These are phyloP conservation scores for Hydropsyche tenuis DNA, from an alignment of 1,140 invertebrate genomes.

Conservation along the genomic window DNA sequence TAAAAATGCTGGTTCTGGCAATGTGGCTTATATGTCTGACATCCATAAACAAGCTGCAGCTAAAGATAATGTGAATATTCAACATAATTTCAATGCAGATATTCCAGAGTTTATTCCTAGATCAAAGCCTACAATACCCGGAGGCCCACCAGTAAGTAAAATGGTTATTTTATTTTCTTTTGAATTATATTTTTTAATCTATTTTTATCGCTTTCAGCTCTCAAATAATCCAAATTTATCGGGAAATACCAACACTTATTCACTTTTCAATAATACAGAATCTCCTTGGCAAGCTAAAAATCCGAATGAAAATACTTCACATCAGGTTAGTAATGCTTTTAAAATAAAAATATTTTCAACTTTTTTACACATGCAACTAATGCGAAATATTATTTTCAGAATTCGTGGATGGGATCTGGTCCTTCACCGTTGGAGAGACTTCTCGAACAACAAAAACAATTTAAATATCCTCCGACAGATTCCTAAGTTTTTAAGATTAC, in stretches of 20 bases:
- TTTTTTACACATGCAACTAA: not conserved
- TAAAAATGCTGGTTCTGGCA: not conserved
- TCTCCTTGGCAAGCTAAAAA: conserved; percentile 29
- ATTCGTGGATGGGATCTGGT: conserved; percentile 78
- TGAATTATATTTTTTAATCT: not conserved
- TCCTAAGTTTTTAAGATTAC: conserved; percentile 22
- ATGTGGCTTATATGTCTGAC: not conserved
- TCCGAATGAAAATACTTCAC: not conserved
- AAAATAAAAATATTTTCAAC: not conserved
- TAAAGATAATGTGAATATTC: not conserved
- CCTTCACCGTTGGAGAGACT: conserved; percentile 80
- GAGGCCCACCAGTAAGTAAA: no score
- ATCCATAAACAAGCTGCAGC: not conserved
- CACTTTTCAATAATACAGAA: conserved; percentile 20
- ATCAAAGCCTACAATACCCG: not conserved
- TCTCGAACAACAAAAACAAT: conserved; percentile 79
- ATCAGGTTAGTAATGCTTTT: not conserved
- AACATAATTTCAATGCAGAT: conserved; percentile 16
- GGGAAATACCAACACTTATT: not conserved
- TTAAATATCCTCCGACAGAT: conserved; percentile 53
- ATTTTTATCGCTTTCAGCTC: not conserved
- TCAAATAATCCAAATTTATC: not conserved
- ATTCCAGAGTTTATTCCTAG: conserved; percentile 27
- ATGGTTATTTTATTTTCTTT: no score
- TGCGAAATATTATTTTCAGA: conserved; percentile 60